Percentiles rank a stretch among this genome's conserved stretches.
These are phyloP conservation scores for Busseola fusca DNA, from an alignment of 2,888 invertebrate genomes.

Conservation along the genomic window DNA sequence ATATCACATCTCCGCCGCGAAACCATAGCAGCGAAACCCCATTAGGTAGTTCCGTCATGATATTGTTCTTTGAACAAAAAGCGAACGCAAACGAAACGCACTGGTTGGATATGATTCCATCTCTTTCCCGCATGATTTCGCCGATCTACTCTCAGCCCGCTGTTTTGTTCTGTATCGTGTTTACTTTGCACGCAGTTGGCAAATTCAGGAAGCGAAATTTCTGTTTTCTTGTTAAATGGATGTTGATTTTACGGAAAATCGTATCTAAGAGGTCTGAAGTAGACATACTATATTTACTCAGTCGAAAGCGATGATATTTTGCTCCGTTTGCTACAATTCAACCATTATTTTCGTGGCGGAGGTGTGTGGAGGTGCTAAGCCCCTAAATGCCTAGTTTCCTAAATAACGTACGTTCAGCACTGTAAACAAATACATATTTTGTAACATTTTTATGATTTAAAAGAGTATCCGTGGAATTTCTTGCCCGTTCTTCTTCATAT, in stretches of 20 bases:
- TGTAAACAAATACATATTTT: too few relatives aligned
- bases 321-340: not conserved
- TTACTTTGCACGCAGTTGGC: not conserved
- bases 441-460: too few relatives aligned
- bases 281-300: not conserved
- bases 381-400: not conserved
- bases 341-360: not conserved
- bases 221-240: not conserved
- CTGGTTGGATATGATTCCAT: not conserved
- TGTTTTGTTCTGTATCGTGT: too few relatives aligned
- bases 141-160: not conserved
- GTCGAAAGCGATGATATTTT: not conserved
- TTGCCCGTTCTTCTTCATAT: too few relatives aligned
- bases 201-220: not conserved
- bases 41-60: not conserved
- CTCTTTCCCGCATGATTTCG: not conserved
- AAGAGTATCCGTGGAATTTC: too few relatives aligned
- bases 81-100: not conserved
- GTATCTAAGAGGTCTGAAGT: not conserved
- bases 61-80: too few relatives aligned
- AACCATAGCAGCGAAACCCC: not conserved
- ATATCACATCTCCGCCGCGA: not conserved
- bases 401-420: not conserved
- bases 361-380: too few relatives aligned
- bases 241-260: not conserved